phyloP scores from a whole-genome alignment of 2,113 vertebrate species.

The Thymallus thymallus region DNA sequence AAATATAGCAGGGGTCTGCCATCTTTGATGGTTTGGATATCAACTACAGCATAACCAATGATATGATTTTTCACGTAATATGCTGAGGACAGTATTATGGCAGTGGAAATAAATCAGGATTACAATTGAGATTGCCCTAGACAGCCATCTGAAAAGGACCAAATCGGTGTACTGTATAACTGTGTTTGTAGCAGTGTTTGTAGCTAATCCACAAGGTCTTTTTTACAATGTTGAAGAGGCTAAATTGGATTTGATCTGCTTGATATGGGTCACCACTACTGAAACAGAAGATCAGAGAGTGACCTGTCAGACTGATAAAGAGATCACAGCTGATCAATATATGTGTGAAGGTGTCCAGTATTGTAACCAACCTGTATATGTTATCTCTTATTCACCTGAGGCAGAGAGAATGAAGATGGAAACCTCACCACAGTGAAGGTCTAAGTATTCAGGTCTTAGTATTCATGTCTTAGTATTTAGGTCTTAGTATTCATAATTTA shows the following conservation, averaged over 20 bases:
- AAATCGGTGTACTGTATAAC: not conserved
- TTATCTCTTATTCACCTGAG: no score
- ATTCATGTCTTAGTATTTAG: no score
- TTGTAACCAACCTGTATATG: not conserved
- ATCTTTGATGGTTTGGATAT: not conserved
- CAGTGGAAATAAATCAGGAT: not conserved
- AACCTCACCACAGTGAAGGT: not conserved
- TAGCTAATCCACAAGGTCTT: not conserved
- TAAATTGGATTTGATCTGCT: not conserved
- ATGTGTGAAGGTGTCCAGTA: not conserved
- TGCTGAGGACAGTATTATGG: not conserved
- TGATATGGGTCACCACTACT: conserved; percentile 2
- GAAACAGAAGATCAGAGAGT: not conserved
- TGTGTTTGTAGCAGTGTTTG: not conserved
- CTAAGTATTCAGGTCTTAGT: no score
- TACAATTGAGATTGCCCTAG: not conserved
- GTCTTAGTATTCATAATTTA: not conserved
- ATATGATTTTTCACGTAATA: not conserved
- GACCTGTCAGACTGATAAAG: not conserved
- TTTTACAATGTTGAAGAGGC: not conserved
- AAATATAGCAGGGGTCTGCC: not conserved
- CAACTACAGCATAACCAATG: not conserved
- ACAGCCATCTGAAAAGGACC: not conserved
- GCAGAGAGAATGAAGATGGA: not conserved
- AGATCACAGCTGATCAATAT: not conserved